Conservation (phyloP, 2,888 invertebrate species). For the Xylophagus ater region DNA sequence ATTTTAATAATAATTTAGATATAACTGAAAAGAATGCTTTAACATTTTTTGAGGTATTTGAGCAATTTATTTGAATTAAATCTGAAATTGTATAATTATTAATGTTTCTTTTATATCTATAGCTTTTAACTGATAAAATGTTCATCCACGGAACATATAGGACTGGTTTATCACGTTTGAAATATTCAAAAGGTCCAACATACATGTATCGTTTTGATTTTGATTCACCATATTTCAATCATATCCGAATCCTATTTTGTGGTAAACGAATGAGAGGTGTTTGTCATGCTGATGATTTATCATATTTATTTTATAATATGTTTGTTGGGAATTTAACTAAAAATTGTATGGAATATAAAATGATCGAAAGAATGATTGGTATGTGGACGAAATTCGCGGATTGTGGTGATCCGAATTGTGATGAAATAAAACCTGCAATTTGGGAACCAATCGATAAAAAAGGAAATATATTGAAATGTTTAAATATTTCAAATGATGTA, state of each 20-base stretch:
- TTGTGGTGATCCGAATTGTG: conserved; percentile 31
- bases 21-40: too few species aligned
- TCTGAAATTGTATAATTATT: too few species aligned
- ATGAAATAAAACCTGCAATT: conserved; percentile 7
- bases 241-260: conserved; percentile 32
- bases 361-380: conserved; percentile 32
- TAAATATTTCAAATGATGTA: conserved; percentile 34
- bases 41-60: too few species aligned
- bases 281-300: conserved; percentile 37
- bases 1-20: conserved; percentile 40
- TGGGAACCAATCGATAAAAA: conserved; percentile 28
- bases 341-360: conserved; percentile 32
- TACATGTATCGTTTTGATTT: conserved; percentile 36
- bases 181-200: conserved; percentile 28
- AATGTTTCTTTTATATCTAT: too few species aligned
- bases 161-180: conserved; percentile 26
- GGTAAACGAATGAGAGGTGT: conserved; percentile 34
- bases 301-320: conserved; percentile 35
- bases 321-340: conserved; percentile 30
- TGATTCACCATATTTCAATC: conserved; percentile 36
- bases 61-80: too few species aligned
- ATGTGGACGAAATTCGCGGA: conserved; percentile 32
- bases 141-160: conserved; percentile 38
- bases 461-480: conserved; percentile 29
- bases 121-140: conserved; percentile 35